Percentiles rank a stretch among this genome's conserved stretches.
Evolutionary conservation across 2,888 invertebrate species (phyloP).

Genomic region (Orchesella flavescens): DNA sequence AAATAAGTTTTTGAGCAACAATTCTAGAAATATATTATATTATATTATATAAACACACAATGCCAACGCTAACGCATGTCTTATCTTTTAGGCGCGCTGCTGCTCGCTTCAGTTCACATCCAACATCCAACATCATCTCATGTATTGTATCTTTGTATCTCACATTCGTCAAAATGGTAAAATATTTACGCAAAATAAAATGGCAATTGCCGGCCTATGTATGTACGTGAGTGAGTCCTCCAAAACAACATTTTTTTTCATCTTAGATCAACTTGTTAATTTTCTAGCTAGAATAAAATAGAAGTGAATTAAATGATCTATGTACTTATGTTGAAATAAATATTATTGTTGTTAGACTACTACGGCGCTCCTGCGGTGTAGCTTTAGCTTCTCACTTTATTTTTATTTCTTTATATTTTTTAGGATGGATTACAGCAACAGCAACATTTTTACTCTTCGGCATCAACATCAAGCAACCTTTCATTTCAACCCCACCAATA

Average conservation of each 20-base stretch:
- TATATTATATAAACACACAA: neutral
- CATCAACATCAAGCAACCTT: neutral
- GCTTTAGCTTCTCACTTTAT: neutral
- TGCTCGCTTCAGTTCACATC: slow-evolving; percentile 48
- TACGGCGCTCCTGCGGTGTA: too few species aligned
- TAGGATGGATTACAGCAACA: slow-evolving; percentile 37
- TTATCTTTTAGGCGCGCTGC: neutral
- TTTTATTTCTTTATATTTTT: too few species aligned
- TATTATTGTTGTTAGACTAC: neutral
- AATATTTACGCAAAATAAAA: neutral
- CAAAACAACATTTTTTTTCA: too few species aligned
- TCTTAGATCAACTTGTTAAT: neutral
- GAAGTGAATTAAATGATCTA: neutral
- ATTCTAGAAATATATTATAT: neutral
- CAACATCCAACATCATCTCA: slow-evolving; percentile 18
- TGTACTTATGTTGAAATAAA: neutral
- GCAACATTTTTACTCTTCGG: slow-evolving; percentile 1
- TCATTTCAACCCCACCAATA: neutral
- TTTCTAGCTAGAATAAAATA: neutral
- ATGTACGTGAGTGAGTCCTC: too few species aligned
- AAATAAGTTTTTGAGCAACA: slow-evolving; percentile 2
- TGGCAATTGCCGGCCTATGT: neutral
- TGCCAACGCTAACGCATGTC: neutral
- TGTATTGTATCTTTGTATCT: neutral
- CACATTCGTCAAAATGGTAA: neutral